phyloP scores from a whole-genome alignment of 2,113 vertebrate genomes.

The Plecturocebus donacophilus region DNA sequence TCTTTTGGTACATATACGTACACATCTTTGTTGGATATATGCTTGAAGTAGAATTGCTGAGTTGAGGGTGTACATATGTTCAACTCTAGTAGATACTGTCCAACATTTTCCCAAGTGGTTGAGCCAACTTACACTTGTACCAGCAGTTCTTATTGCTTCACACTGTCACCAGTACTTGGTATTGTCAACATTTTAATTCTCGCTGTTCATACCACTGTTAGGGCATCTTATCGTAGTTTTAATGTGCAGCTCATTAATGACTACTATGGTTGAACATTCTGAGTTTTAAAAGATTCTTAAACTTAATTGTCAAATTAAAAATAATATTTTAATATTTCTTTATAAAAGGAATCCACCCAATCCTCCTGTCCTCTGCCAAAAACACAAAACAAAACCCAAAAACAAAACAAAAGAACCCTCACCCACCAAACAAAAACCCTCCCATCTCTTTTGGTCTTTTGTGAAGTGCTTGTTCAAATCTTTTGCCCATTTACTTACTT shows the following conservation, averaged over 20 bases:
- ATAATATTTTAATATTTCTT: constrained; percentile 10
- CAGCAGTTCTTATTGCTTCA: not conserved
- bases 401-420: too few species aligned
- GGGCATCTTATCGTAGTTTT: not conserved
- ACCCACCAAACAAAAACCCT: not conserved
- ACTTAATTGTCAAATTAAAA: constrained; percentile 8
- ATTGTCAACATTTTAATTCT: not conserved
- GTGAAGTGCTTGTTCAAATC: not conserved
- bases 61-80: not conserved
- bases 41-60: not conserved
- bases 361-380: not conserved
- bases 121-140: not conserved
- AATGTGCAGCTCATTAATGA: not conserved
- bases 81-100: not conserved
- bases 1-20: not conserved
- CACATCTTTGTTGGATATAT: not conserved
- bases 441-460: not conserved
- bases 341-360: not conserved
- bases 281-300: constrained; percentile 22
- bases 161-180: not conserved
- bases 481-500: not conserved
- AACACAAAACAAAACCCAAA: not conserved
- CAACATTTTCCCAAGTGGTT: not conserved
- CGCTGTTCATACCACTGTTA: not conserved
- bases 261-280: not conserved